Conservation (phyloP, 1,140 invertebrate genomes). For the Xylocopa sonorina region DNA sequence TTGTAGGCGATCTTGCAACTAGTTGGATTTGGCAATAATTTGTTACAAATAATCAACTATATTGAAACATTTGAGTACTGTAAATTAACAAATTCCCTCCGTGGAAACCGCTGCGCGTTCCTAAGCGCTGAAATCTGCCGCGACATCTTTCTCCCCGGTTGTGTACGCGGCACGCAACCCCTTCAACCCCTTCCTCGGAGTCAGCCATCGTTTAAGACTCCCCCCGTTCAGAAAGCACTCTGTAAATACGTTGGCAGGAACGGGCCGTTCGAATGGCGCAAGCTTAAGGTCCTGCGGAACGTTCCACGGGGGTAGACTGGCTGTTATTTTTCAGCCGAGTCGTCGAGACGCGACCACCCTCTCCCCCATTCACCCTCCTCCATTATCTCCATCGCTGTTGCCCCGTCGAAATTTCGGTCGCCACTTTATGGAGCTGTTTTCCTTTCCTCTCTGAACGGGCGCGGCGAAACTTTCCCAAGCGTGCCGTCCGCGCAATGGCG, state of each 20-base stretch:
- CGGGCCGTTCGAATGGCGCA: slow-evolving; percentile 11
- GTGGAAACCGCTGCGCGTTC: not conserved
- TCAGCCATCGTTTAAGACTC: slow-evolving; percentile 16
- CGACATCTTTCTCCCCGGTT: not conserved
- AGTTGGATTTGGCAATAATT: too few relatives aligned
- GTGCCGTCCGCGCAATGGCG: slow-evolving; percentile 34
- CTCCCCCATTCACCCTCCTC: not conserved
- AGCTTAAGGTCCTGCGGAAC: slow-evolving; percentile 21
- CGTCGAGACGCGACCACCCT: not conserved
- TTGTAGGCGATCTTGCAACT: too few relatives aligned
- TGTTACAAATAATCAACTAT: too few relatives aligned
- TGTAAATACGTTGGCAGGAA: slow-evolving; percentile 22
- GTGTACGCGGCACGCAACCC: not conserved
- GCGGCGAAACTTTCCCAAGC: slow-evolving; percentile 56
- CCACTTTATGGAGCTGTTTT: slow-evolving; percentile 62
- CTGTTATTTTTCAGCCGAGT: slow-evolving; percentile 46
- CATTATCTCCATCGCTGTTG: not conserved
- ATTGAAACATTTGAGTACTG: too few relatives aligned
- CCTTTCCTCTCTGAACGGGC: slow-evolving; percentile 38
- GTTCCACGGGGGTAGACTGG: slow-evolving; percentile 1
- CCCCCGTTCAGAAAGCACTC: slow-evolving; percentile 12
- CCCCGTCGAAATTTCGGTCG: slow-evolving; percentile 53
- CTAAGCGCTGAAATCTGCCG: not conserved
- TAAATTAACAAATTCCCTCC: not conserved
- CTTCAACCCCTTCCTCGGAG: not conserved